These are phyloP conservation scores for Pantherophis alleghaniensis DNA, from an alignment of 2,797 vertebrate species.

Conservation along the genomic window DNA sequence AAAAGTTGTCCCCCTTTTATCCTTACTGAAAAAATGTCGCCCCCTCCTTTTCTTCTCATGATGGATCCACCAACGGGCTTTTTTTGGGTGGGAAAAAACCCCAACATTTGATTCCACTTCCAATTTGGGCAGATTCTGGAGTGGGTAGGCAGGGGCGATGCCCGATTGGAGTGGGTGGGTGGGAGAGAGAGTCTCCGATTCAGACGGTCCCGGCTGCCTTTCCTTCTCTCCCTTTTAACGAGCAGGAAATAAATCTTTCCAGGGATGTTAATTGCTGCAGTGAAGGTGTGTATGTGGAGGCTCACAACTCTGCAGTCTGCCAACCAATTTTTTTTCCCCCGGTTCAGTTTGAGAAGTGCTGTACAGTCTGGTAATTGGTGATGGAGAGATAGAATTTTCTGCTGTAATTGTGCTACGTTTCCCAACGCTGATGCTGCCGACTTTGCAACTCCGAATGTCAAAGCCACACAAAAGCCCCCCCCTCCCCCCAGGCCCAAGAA, in stretches of 20 bases:
- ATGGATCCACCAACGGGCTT: background rate
- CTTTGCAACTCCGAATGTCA: background rate
- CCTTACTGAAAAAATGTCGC: too few species aligned
- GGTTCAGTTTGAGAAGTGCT: background rate
- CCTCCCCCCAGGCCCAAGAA: too few species aligned
- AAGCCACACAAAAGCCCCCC: background rate
- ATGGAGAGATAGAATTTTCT: background rate
- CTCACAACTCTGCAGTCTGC: background rate
- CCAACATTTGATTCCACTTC: background rate
- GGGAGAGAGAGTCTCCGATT: background rate
- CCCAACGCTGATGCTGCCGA: background rate
- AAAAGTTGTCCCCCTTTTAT: rapidly evolving
- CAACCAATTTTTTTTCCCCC: background rate
- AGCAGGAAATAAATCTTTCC: background rate
- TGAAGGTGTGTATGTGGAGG: background rate
- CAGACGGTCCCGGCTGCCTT: background rate
- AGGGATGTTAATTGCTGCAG: background rate
- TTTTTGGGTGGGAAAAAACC: background rate
- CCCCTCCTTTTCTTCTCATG: background rate
- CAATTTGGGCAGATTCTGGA: background rate
- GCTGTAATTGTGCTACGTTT: background rate
- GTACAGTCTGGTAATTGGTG: background rate
- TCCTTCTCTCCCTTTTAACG: background rate
- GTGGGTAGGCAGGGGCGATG: background rate
- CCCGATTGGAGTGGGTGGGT: background rate